Evolutionary conservation across 2,797 vertebrate genomes (phyloP), one percentile per base, ranked within the genome.

Genomic region (Dendrocincla tyrannina): DNA sequence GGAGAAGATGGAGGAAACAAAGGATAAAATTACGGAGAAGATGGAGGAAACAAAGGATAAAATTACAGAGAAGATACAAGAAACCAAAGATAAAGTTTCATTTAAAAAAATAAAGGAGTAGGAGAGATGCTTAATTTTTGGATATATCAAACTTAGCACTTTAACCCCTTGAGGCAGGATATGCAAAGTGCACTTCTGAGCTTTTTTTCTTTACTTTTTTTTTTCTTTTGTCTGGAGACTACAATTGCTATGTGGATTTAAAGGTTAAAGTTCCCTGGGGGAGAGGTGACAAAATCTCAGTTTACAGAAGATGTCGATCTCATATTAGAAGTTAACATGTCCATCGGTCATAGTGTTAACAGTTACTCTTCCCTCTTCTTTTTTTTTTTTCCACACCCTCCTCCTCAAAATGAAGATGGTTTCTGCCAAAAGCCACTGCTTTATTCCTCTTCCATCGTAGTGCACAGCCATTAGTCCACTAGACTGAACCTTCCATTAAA

Each of bases 21-120:
- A 99, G 68, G 99, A 97, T 62, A 98, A 97, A 59, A 95, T 98
- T 37, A 97, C 98, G 0, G 98, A 97, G 95, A 99, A 98, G 94
- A 99, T 99, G 98, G 99, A 98, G 84, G 98, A 98, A 93, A 99
- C 99, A 4, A 99, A 99, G 80, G 99, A 97, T 59, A 98, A 97
- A 52, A 93, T 98, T 55, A 97, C 97, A 3, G 98, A 95, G 95
- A 99, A 98, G 94, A 95, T 99, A 62, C 98, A 99, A 81, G 99
- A 99, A 98, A 99, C 99, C 97, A 99, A 99, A 98, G 99, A 98
- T 83, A 98, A 98, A 97, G 98, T 99, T 89, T 98, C 99, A 17
- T 98, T 99, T 85, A 98, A 98, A 92, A 99, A 98, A 96, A 98
- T 98, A 95, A 96, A 98, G 44, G 98, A 99, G 83, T 98, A 98